Conservation (phyloP, 1,140 invertebrate species). For the Homarus americanus region DNA sequence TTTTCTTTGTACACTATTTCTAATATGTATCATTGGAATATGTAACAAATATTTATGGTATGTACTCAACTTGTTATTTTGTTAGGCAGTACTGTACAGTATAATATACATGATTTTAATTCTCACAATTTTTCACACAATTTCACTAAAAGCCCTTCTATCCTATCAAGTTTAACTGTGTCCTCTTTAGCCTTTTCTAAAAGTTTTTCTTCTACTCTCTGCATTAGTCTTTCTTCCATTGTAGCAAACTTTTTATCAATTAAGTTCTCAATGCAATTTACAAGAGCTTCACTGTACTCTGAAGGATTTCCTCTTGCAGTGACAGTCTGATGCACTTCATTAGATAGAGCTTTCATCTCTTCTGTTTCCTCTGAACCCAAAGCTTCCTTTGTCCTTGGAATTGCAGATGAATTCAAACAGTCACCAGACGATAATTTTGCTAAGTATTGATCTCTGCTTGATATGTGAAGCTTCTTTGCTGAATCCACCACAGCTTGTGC, state of each 20-base stretch:
- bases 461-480: background rate
- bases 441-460: background rate
- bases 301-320: background rate
- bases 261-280: constrained; percentile 28
- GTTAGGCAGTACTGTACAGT: no score
- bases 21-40: no score
- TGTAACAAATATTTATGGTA: no score
- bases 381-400: background rate
- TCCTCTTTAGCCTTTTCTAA: constrained; percentile 18
- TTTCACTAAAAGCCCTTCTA: constrained; percentile 39
- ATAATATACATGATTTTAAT: no score
- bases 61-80: no score
- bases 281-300: background rate
- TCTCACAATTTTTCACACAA: constrained; percentile 22
- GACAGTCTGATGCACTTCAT: background rate
- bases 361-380: background rate
- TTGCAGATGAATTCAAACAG: background rate
- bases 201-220: constrained; percentile 43
- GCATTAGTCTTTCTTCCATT: constrained; percentile 39
- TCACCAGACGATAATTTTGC: background rate
- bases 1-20: no score
- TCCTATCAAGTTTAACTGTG: constrained; percentile 24
- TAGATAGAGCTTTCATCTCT: no score
- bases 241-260: constrained; percentile 42
- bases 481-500: background rate